Conservation (phyloP, 2,797 vertebrate species). For the Acanthurus lineatus region DNA sequence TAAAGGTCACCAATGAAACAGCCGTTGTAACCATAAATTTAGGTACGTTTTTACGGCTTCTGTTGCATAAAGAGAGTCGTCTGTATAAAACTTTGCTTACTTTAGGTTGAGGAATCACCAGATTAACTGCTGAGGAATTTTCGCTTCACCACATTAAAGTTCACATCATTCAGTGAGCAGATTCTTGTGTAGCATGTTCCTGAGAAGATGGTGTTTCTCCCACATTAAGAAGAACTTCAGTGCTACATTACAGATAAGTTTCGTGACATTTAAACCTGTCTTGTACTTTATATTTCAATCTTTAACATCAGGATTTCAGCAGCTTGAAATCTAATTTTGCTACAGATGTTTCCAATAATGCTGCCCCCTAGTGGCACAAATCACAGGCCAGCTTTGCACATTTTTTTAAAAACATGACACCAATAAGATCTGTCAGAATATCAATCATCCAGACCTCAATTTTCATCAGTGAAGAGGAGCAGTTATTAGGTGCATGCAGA, state of each 20-base stretch:
- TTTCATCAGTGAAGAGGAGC: background rate
- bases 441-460: background rate
- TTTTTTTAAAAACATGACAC: background rate
- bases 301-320: background rate
- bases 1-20: constrained; percentile 74
- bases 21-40: constrained; percentile 47
- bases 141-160: constrained; percentile 34
- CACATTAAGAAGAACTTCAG: constrained; percentile 1
- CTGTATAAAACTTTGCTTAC: constrained; percentile 46
- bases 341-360: background rate
- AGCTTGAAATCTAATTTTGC: background rate
- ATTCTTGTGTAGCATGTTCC: constrained; percentile 29
- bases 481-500: background rate
- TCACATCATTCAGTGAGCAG: constrained; percentile 34
- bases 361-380: constrained; percentile 21
- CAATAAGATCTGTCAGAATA: background rate
- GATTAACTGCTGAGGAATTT: constrained; percentile 41
- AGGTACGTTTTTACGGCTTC: constrained; percentile 8
- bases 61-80: constrained; percentile 37
- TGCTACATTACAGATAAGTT: background rate
- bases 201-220: constrained; percentile 7
- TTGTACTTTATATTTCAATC: background rate
- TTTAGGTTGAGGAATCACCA: constrained; percentile 49
- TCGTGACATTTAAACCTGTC: background rate
- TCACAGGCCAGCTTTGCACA: background rate